phyloP scores from a whole-genome alignment of 2,113 vertebrate genomes.

The Cichladusa arquata region DNA sequence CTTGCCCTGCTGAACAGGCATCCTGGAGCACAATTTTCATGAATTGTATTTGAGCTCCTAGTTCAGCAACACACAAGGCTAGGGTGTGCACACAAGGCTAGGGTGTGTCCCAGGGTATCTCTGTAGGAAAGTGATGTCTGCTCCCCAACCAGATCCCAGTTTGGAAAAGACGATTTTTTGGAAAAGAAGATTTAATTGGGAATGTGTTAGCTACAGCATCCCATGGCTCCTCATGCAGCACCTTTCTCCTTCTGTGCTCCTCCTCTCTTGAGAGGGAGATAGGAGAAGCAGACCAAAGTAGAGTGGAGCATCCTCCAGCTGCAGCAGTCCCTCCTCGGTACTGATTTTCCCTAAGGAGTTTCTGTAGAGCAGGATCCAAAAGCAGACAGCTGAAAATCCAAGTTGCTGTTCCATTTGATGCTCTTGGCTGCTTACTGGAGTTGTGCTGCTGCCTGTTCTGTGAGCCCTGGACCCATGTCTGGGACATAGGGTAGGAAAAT shows the following conservation, averaged over 20 bases:
- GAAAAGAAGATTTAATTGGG: not conserved
- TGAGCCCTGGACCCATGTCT: not conserved
- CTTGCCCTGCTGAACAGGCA: not conserved
- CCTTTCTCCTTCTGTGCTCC: not conserved
- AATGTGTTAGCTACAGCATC: not conserved
- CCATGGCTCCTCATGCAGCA: not conserved
- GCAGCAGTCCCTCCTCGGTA: not conserved
- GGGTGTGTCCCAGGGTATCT: not conserved
- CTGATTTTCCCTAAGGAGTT: not conserved
- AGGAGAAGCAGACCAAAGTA: not conserved
- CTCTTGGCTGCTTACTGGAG: not conserved
- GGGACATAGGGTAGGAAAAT: not conserved
- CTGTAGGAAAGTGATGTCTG: not conserved
- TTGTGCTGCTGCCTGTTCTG: not conserved
- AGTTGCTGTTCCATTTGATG: not conserved
- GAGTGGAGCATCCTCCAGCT: not conserved
- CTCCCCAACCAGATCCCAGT: not conserved
- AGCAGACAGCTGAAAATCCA: not conserved
- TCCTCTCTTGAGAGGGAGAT: not conserved
- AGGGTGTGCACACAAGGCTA: not conserved
- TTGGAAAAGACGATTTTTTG: not conserved
- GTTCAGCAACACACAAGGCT: rapidly evolving
- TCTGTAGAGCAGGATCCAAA: not conserved
- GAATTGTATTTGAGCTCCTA: not conserved
- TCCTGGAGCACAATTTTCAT: not conserved